phyloP scores from a whole-genome alignment of 37 sponge, comb jelly and placozoan species.

The Aplysina aerophoba region DNA sequence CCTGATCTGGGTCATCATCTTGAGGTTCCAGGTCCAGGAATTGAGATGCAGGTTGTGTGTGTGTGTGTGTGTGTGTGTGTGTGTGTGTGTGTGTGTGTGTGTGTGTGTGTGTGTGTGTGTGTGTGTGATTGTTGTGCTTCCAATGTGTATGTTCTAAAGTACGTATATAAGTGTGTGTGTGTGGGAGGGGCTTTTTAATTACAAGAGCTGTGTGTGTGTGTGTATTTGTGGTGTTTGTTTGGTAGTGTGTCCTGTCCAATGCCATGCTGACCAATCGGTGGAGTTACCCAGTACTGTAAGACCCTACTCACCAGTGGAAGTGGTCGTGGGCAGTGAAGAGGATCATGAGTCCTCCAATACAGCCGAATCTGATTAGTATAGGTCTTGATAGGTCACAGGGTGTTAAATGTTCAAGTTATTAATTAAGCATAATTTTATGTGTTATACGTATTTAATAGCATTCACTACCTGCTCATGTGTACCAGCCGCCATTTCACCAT shows the following conservation, averaged over 20 bases:
- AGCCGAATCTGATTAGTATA: too few species aligned
- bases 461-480: too few species aligned
- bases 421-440: too few species aligned
- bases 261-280: too few species aligned
- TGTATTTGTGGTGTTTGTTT: constrained; percentile 27
- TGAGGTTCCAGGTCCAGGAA: constrained; percentile 84
- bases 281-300: too few species aligned
- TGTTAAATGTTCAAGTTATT: too few species aligned
- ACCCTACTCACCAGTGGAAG: too few species aligned
- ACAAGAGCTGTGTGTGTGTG: constrained; percentile 9
- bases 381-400: too few species aligned
- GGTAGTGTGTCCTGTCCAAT: neutral
- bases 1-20: constrained; percentile 93
- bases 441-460: too few species aligned
- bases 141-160: neutral
- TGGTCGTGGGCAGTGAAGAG: too few species aligned
- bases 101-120: constrained; percentile 33
- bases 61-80: constrained; percentile 30
- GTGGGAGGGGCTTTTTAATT: neutral
- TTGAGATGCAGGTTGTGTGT: constrained; percentile 68
- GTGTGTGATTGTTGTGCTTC: constrained; percentile 19
- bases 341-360: too few species aligned
- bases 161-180: constrained; percentile 4
- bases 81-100: constrained; percentile 23
- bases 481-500: too few species aligned